Evolutionary conservation across 1,140 invertebrate species (phyloP), one percentile per base, ranked within the genome.

Genomic region (Psilanteris sp.): DNA sequence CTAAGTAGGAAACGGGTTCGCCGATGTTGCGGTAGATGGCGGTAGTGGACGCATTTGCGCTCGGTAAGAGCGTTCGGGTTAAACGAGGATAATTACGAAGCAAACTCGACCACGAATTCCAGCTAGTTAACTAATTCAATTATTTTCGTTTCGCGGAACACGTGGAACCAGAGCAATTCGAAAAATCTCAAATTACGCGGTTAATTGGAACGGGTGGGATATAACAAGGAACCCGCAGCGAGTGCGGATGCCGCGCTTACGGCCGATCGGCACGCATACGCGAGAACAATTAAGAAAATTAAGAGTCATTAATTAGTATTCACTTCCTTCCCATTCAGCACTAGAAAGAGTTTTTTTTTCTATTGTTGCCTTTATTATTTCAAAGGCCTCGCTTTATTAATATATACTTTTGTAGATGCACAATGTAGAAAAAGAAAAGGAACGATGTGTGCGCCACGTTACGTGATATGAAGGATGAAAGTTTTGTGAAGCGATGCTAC

Each of bases 261-360:
- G 71, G 74, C 55, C 72, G 66, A 84, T 83, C 78, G 78, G 66
- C 66, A 77, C 68, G 78, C 80, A 75, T 81, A 83, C 75, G 71
- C 77, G 77, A 78, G 72, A 83, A 73, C 81, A 87, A 88, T 87
- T 88, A 88, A 87, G 82, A 83, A 82, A 86, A 88, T 88, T 87
- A 88, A 88, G 85, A 84, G 86, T 81, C 83, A 88, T 88, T 88
- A 87, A 88, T 88, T 88, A 88, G 81, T 79, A 88, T 88, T 86
- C 83, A 83, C 80, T 85, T 87, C 83, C 84, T 85, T 75, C 54
- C 73, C 64, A 71, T 48, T 79, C 71, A 72, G 48, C 32, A 48
- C 29, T 71, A 67, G 71, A 71, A 79, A 66, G 72, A 71, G 31
- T 36, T 80, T 81, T 87, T 87, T 83, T 78, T 84, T 77, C 75